These are phyloP conservation scores for Danio aesculapii DNA, from an alignment of 2,797 vertebrate species.

Conservation along the genomic window DNA sequence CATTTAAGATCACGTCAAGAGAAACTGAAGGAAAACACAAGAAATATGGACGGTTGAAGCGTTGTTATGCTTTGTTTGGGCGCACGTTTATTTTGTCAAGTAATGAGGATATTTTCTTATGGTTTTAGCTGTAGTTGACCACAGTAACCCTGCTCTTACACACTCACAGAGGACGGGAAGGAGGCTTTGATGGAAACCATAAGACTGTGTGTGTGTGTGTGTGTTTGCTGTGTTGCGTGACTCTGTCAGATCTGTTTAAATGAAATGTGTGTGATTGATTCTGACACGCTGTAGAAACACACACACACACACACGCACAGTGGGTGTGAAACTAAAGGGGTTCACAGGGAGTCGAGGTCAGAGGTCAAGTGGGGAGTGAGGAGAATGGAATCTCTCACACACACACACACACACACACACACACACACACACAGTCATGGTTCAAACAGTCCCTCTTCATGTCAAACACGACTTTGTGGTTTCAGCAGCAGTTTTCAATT, in stretches of 20 bases:
- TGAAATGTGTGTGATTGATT: slow-evolving; percentile 43
- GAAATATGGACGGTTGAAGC: neutral
- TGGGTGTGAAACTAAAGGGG: slow-evolving; percentile 31
- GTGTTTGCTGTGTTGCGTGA: neutral
- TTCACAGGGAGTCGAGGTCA: slow-evolving; percentile 41
- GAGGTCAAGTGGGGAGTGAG: slow-evolving; percentile 53
- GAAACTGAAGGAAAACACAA: neutral
- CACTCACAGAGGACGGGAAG: slow-evolving; percentile 48
- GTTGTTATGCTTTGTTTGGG: neutral
- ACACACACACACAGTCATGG: slow-evolving; percentile 22
- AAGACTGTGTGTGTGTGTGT: slow-evolving; percentile 39
- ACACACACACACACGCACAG: slow-evolving; percentile 29
- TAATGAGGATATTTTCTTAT: slow-evolving; percentile 4
- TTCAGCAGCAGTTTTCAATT: slow-evolving; percentile 52
- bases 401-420: slow-evolving; percentile 9
- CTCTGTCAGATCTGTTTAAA: slow-evolving; percentile 42
- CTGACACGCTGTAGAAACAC: slow-evolving; percentile 27
- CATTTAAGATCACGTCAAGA: neutral
- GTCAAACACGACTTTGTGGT: slow-evolving; percentile 43
- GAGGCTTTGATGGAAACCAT: slow-evolving; percentile 53
- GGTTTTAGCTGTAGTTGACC: neutral
- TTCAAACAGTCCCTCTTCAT: slow-evolving; percentile 27
- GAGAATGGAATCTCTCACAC: slow-evolving; percentile 44
- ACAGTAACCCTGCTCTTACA: neutral
- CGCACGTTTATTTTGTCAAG: slow-evolving; percentile 26